Evolutionary conservation across 1,140 invertebrate genomes (phyloP).

Genomic region (Bombus haemorrhoidalis): DNA sequence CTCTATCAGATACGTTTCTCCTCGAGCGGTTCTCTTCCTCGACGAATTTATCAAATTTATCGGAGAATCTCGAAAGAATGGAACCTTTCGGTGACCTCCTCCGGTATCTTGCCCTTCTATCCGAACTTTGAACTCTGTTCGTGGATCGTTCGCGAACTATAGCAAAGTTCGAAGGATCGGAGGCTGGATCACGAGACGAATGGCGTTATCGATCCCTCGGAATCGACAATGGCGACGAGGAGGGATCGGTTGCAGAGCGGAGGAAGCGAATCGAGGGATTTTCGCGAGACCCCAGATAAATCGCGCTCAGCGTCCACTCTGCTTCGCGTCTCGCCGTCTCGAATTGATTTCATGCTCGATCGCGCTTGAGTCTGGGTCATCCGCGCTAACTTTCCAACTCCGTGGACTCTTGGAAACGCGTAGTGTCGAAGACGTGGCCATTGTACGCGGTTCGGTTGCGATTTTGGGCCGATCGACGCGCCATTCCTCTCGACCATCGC

Average conservation of each 20-base stretch:
- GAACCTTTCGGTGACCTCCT: background rate
- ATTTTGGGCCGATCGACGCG: background rate
- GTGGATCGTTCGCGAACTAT: background rate
- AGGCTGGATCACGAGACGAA: background rate
- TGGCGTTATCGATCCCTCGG: constrained; percentile 7
- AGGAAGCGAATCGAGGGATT: background rate
- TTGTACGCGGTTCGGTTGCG: background rate
- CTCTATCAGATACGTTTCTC: background rate
- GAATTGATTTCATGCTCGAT: constrained; percentile 72
- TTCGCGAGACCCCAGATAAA: background rate
- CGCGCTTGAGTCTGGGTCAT: constrained; percentile 68
- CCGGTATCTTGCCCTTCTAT: background rate
- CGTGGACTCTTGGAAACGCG: constrained; percentile 16
- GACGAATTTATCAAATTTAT: background rate
- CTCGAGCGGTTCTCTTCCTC: background rate
- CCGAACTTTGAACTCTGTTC: background rate
- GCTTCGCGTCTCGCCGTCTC: constrained; percentile 36
- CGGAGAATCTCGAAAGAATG: background rate
- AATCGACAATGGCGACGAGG: background rate
- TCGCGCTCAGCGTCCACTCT: background rate
- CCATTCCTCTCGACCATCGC: background rate
- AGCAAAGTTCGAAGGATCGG: background rate
- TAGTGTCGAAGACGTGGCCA: background rate
- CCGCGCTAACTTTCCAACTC: constrained; percentile 60
- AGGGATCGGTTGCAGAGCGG: background rate